These are phyloP conservation scores for Hyles euphorbiae DNA, from an alignment of 1,140 invertebrate genomes.

Conservation along the genomic window DNA sequence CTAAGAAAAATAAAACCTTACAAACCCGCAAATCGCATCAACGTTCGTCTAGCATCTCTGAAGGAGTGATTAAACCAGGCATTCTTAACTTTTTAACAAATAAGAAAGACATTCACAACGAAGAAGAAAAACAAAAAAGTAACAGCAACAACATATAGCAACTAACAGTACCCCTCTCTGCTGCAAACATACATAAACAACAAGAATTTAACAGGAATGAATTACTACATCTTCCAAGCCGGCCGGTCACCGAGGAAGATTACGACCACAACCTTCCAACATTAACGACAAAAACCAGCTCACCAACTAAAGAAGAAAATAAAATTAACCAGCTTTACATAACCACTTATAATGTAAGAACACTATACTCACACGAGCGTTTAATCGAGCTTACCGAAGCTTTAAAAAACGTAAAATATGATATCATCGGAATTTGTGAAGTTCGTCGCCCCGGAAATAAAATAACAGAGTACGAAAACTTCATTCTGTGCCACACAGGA, in stretches of 20 bases:
- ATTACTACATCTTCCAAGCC: not conserved
- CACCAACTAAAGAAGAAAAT: not conserved
- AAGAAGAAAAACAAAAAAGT: too few relatives aligned
- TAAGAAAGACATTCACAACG: too few relatives aligned
- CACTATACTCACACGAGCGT: not conserved
- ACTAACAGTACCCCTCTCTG: too few relatives aligned
- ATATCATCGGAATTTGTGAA: not conserved
- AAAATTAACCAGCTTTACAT: conserved; percentile 10
- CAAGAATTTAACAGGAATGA: too few relatives aligned
- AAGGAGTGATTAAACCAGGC: too few relatives aligned
- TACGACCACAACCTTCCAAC: conserved; percentile 8
- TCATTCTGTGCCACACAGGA: not conserved
- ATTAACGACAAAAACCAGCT: not conserved
- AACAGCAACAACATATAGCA: too few relatives aligned
- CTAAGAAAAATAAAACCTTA: too few relatives aligned
- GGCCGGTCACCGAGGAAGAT: conserved; percentile 8
- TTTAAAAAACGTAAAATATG: conserved; percentile 6
- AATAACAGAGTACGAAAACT: conserved; percentile 1
- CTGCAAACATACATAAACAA: too few relatives aligned
- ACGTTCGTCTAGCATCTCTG: too few relatives aligned
- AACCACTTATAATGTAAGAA: conserved; percentile 13
- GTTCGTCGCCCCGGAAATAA: not conserved
- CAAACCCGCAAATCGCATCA: too few relatives aligned
- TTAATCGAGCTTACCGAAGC: conserved; percentile 6
- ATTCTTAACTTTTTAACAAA: too few relatives aligned